Base-by-base conservation (phyloP, 2,888 invertebrate genomes). In the Odontocerum albicorne region DNA sequence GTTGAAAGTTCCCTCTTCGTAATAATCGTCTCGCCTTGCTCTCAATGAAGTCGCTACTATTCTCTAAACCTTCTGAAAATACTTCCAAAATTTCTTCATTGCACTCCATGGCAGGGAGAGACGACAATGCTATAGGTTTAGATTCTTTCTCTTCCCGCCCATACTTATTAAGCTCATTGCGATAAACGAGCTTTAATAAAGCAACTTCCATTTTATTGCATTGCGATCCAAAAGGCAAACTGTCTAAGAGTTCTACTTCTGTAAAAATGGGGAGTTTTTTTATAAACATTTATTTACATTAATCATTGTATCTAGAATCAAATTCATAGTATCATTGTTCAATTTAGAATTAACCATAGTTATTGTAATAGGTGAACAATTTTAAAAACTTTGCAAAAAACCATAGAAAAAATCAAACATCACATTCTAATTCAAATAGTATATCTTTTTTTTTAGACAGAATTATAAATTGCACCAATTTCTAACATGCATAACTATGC, bases 151-250 rank as follows among this genome's bases (percentile, higher is more conserved):
- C 59, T 27, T 64, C 52, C 12, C 71, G 70, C 2, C 90, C 85
- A 71, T 95, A 93, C 68, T 95, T 91, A 70, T 93, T 91, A 42
- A 96, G 70, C 66, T 90, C 87, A 60, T 88, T 90, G 66, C 88
- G 84, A 70, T 96, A 96, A 3, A 95, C 76, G 53, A 85, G 82
- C 33, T 80, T 80, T 16, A 94, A 73, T 17, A 95, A 72, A 52
- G 89, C 85, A 1, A 83, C 84, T 70, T 94, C 83, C 16, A 79
- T 74, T 2, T 68, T 63, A 33, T 72, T 74, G 66, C 87, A 81
- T 65, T 88, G 86, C 47, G 78, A 73, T 21, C 68, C 69, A 59
- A 87, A 79, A 2, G 87, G 86, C 21, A 92, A 71, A 0, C 85
- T 85, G 57, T 85, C 83, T 61, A 92, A 70, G 16, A 91, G 69